Base-by-base conservation (phyloP, 2,113 vertebrate genomes). In the Echinops telfairi region DNA sequence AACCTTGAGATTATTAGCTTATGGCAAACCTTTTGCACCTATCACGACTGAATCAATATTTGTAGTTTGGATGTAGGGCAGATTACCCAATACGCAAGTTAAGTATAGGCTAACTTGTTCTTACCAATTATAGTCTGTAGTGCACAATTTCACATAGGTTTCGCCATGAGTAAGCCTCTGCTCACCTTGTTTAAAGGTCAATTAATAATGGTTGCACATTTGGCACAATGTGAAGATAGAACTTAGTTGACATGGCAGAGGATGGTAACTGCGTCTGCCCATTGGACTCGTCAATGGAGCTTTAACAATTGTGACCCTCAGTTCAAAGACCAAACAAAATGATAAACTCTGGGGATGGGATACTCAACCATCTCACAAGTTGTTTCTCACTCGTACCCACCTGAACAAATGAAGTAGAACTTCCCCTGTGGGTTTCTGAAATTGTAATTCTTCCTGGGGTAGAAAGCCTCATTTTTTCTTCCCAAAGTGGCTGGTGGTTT, bases 181-280 rank as follows among this genome's bases (percentile, higher is more conserved):
- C 66, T 68, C 31, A 4, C 29, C 64, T 31, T 68, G 25, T 19
- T 31, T 14, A 68, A 1, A 31, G 66, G 15, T 8, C 31, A 68
- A 68, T 31, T 19, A 31, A 68, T 11, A 68, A 27, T 68, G 22
- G 40, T 83, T 38, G 62, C 84, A 29, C 62, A 88, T 94, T 75
- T 76, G 36, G 38, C 47, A 31, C 22, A 31, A 75, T n/a, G 66
- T 71, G 58, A 91, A 79, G n/a, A 70, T 64, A 81, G 80, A 95
- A 81, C 23, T 40, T n/a, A 71, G 60, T 38, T n/a, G 77, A 36
- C 2, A 40, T 16, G 71, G 38, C 20, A 78, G 19, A 58, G 79
- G 73, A 64, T 38, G 6, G 6, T 80, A 83, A 40, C 10, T 10
- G 16, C 22, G 22, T 40, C 43, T 64, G 92, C 64, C 40, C 29